Evolutionary conservation across 2,888 invertebrate species (phyloP), one percentile per base, ranked within the genome.

Genomic region (Parnassius orleans): DNA sequence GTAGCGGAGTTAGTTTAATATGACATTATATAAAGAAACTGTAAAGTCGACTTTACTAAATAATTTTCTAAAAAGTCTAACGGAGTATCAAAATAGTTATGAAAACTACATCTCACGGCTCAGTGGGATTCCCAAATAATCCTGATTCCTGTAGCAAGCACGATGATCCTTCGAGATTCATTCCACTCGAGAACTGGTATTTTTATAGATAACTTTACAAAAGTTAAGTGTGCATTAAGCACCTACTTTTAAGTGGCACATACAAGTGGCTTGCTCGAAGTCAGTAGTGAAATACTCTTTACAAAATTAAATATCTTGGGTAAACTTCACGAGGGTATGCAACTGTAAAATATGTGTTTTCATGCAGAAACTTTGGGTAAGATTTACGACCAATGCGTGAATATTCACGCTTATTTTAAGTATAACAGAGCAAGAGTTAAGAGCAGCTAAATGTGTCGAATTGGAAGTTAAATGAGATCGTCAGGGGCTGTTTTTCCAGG

Each of bases 381-480:
- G 11, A 61, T 60, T 50, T 54, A 60, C 12, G 50, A 55, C 14
- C 9, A 44, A 44, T 50, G 43, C 14, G 43, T n/a, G 42, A 10
- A 15, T 50, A 33, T 60, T 54, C 43, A 47, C 19, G 46, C 33
- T 47, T 33, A 33, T 47, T 19, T 42, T 24, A 43, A 48, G 47
- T 33, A 33, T 47, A 59, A 46, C 12, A 60, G 43, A 9, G 15
- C 9, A 42, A 57, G 33, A 63, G 11, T 55, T 46, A 72, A 47
- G 73, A 76, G 70, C 77, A 69, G 68, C 73, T 75, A 78, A 78
- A 80, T 81, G 76, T 82, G 77, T 84, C 81, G 80, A 83, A 82
- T 77, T 77, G 75, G 67, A 75, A 74, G 75, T 78, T 74, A 76
- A 79, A 84, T 15, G 68, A 73, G 73, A 72, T 76, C 69, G 79